Conservation (phyloP, 37 sponge, comb jelly and placozoan genomes). For the Halichondria panicea region DNA sequence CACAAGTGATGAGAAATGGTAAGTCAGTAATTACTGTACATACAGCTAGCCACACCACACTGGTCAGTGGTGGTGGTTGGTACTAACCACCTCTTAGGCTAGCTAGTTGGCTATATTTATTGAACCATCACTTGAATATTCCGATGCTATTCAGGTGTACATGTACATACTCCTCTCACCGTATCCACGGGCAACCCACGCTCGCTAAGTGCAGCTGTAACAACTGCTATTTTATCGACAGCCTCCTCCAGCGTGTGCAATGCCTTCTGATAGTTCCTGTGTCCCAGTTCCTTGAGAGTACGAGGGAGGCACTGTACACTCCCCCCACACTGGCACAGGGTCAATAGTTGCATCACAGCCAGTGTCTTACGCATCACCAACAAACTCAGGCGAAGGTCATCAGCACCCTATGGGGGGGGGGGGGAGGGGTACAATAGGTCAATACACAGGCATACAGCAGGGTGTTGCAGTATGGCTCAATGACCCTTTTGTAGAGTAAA, state of each 20-base stretch:
- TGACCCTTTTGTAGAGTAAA: no score
- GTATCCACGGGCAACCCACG: conserved; percentile 5
- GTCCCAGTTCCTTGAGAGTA: conserved; percentile 13
- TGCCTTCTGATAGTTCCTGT: conserved; percentile 41
- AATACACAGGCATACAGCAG: neutral
- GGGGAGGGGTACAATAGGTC: neutral
- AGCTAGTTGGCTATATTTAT: no score
- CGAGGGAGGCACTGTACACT: conserved; percentile 34
- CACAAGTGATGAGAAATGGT: no score
- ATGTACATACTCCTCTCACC: conserved; percentile 5
- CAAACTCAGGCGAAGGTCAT: conserved; percentile 25
- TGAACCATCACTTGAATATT: no score
- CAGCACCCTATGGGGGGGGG: conserved; percentile 3
- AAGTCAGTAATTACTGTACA: no score
- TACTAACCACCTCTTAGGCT: no score
- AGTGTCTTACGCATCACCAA: conserved; percentile 58
- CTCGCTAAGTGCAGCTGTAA: conserved; percentile 34
- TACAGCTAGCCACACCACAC: no score
- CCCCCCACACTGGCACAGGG: conserved; percentile 65
- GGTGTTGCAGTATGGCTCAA: no score
- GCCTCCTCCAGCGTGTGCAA: conserved; percentile 49
- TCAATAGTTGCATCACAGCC: conserved; percentile 64
- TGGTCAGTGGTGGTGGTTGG: no score
- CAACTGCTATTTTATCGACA: conserved; percentile 59
- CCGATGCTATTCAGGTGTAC: no score